Evolutionary conservation across 2,797 vertebrate genomes (phyloP).

Genomic region (Eidolon dupreanum): DNA sequence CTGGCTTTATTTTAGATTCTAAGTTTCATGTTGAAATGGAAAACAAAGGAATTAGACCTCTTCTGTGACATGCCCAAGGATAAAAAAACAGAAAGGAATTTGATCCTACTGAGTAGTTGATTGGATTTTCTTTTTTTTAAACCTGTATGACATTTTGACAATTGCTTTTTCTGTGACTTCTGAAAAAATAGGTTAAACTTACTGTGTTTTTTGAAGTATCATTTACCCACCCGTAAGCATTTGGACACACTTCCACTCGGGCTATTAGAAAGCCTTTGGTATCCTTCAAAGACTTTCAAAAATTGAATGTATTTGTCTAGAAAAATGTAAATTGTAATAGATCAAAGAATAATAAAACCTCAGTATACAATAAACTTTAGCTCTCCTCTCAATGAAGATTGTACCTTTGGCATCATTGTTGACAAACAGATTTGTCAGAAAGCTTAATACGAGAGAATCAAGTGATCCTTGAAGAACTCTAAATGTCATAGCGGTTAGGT

Average conservation of each 20-base stretch:
- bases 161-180: slow-evolving; percentile 51
- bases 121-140: slow-evolving; percentile 56
- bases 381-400: not conserved
- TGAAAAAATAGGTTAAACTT: slow-evolving; percentile 54
- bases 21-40: slow-evolving; percentile 34
- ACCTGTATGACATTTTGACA: slow-evolving; percentile 64
- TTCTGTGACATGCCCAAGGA: not conserved
- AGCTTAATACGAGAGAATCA: not conserved
- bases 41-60: slow-evolving; percentile 20
- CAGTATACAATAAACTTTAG: not conserved
- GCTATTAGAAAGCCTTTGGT: slow-evolving; percentile 7
- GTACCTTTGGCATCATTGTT: not conserved
- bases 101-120: slow-evolving; percentile 32
- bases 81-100: not conserved
- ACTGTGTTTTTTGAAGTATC: slow-evolving; percentile 23
- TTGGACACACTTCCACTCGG: not conserved
- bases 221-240: not conserved
- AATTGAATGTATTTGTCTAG: not conserved
- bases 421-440: not conserved
- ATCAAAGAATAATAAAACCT: not conserved
- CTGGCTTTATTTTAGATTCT: not conserved
- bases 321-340: not conserved
- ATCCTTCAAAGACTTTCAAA: slow-evolving; percentile 2
- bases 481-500: not conserved
- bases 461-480: not conserved